These are phyloP conservation scores for Phasia obesa DNA, from an alignment of 2,888 invertebrate genomes.

Conservation along the genomic window DNA sequence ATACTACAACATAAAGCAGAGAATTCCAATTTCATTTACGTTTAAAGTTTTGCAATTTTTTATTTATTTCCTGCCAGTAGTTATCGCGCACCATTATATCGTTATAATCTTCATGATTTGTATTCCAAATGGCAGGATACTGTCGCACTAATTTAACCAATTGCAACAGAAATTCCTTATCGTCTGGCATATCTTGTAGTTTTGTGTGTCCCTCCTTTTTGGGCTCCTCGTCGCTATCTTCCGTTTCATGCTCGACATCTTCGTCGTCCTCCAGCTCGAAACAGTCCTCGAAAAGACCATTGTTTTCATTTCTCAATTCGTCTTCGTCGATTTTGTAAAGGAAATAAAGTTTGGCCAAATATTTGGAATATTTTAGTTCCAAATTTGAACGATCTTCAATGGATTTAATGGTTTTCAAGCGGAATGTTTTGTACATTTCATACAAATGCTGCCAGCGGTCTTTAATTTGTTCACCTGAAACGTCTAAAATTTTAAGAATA, in stretches of 20 bases:
- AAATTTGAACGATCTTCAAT: conserved; percentile 75
- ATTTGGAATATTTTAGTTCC: conserved; percentile 79
- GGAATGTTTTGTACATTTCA: conserved; percentile 80
- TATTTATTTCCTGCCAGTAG: conserved; percentile 77
- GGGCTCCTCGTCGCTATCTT: conserved; percentile 42
- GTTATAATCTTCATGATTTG: conserved; percentile 74
- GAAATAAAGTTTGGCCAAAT: conserved; percentile 78
- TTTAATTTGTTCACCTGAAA: conserved; percentile 75
- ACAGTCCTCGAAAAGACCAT: conserved; percentile 73
- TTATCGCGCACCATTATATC: conserved; percentile 76
- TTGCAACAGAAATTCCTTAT: conserved; percentile 77
- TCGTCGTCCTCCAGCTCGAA: conserved; percentile 68
- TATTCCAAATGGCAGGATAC: conserved; percentile 78
- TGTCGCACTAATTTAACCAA: conserved; percentile 75
- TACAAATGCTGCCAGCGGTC: conserved; percentile 80
- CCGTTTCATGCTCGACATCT: conserved; percentile 37
- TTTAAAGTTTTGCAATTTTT: conserved; percentile 75
- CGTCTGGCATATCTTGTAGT: conserved; percentile 78
- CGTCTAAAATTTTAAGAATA: conserved; percentile 47
- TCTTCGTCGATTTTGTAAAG: conserved; percentile 79
- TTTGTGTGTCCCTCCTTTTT: conserved; percentile 58
- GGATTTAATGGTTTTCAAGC: conserved; percentile 78
- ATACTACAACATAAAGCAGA: no score
- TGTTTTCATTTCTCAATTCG: conserved; percentile 77
- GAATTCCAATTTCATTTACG: conserved; percentile 71